Evolutionary conservation across 2,888 invertebrate genomes (phyloP).

Genomic region (Pristionchus maxplancki): DNA sequence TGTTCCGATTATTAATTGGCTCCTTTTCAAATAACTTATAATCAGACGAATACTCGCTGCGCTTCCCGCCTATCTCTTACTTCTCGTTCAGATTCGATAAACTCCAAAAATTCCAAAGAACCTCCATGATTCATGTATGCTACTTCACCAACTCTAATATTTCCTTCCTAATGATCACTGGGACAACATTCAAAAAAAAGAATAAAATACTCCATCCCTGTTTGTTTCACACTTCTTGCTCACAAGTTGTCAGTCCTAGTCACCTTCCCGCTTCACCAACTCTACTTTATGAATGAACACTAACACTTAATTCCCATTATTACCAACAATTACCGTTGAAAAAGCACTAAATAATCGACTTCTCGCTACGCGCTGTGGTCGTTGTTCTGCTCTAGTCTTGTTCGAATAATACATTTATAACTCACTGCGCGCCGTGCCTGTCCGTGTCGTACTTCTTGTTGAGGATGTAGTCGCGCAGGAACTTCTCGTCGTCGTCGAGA

Average conservation of each 20-base stretch:
- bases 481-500: conserved; percentile 89
- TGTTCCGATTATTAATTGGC: no score
- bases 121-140: not conserved
- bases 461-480: conserved; percentile 92
- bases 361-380: no score
- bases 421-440: conserved; percentile 62
- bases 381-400: no score
- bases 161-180: not conserved
- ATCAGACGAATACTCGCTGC: no score
- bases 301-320: not conserved
- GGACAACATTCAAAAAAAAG: not conserved
- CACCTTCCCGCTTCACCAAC: not conserved
- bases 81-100: not conserved
- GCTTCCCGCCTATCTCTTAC: no score
- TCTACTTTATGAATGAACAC: not conserved
- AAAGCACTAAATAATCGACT: no score
- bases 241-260: not conserved
- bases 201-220: not conserved
- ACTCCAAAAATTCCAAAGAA: not conserved
- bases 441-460: conserved; percentile 84
- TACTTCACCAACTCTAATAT: not conserved
- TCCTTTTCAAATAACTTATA: no score
- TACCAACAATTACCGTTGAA: not conserved
- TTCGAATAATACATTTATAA: no score
- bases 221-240: not conserved